Percentiles rank a stretch among this genome's conserved stretches.
phyloP scores from a whole-genome alignment of 2,888 invertebrate genomes.

The Leptodirus hochenwartii region DNA sequence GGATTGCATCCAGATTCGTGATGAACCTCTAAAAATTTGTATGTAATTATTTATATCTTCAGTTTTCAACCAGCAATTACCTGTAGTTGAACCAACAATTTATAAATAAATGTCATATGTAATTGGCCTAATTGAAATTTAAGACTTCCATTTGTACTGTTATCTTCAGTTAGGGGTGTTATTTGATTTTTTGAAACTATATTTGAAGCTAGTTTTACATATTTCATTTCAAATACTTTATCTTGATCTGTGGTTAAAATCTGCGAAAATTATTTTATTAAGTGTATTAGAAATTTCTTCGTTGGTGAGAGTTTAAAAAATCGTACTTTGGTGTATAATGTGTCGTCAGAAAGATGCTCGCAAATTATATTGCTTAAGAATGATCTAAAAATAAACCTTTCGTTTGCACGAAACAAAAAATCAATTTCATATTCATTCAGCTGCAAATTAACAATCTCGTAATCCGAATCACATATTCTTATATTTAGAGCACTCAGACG shows the following conservation, averaged over 20 bases:
- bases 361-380: slow-evolving; percentile 47
- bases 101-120: slow-evolving; percentile 49
- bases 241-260: slow-evolving; percentile 62
- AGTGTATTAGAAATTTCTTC: slow-evolving; percentile 2
- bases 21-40: slow-evolving; percentile 22
- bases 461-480: slow-evolving; percentile 50
- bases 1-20: slow-evolving; percentile 22
- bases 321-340: slow-evolving; percentile 53
- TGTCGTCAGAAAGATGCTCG: slow-evolving; percentile 54
- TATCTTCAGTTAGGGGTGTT: slow-evolving; percentile 27
- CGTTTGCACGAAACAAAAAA: slow-evolving; percentile 59
- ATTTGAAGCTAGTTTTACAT: slow-evolving; percentile 45
- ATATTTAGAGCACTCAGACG: slow-evolving; percentile 40
- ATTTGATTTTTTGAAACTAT: slow-evolving; percentile 32
- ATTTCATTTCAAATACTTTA: slow-evolving; percentile 61
- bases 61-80: too few relatives aligned
- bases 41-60: too few relatives aligned
- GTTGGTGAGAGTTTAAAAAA: slow-evolving; percentile 2
- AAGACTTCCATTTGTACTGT: slow-evolving; percentile 48
- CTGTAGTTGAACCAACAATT: slow-evolving; percentile 43
- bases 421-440: slow-evolving; percentile 52
- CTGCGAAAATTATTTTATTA: slow-evolving; percentile 23
- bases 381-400: slow-evolving; percentile 52
- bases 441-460: slow-evolving; percentile 46
- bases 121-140: slow-evolving; percentile 51